Evolutionary conservation across 2,113 vertebrate genomes (phyloP).

Genomic region (Uria lomvia): DNA sequence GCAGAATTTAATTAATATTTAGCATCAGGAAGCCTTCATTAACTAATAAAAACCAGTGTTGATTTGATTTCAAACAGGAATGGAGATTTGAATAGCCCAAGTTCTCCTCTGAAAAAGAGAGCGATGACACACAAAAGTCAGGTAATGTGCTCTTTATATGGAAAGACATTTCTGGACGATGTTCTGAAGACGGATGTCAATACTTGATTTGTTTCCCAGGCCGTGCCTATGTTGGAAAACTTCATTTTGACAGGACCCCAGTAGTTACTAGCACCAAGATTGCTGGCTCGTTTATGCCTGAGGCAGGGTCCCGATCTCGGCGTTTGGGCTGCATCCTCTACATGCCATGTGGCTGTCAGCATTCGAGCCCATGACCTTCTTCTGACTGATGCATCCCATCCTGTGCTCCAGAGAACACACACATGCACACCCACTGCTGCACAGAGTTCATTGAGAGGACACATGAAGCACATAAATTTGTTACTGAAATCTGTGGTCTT

Average conservation of each 20-base stretch:
- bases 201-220: neutral
- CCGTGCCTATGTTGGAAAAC: neutral
- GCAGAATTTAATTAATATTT: neutral
- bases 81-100: neutral
- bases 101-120: neutral
- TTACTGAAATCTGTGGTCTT: neutral
- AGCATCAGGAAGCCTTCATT: neutral
- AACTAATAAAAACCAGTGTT: neutral
- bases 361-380: neutral
- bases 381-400: neutral
- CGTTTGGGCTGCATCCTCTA: neutral
- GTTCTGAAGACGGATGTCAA: neutral
- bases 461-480: neutral
- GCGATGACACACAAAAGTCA: neutral
- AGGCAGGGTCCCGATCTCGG: neutral
- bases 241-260: neutral
- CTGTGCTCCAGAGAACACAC: neutral
- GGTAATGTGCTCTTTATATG: rapidly evolving
- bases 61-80: neutral
- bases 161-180: neutral
- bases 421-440: neutral
- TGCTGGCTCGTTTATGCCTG: neutral
- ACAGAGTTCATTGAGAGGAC: neutral
- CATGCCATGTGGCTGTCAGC: neutral
- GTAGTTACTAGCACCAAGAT: neutral